Evolutionary conservation across 2,113 vertebrate genomes (phyloP).

Genomic region (Stegostoma tigrinum): DNA sequence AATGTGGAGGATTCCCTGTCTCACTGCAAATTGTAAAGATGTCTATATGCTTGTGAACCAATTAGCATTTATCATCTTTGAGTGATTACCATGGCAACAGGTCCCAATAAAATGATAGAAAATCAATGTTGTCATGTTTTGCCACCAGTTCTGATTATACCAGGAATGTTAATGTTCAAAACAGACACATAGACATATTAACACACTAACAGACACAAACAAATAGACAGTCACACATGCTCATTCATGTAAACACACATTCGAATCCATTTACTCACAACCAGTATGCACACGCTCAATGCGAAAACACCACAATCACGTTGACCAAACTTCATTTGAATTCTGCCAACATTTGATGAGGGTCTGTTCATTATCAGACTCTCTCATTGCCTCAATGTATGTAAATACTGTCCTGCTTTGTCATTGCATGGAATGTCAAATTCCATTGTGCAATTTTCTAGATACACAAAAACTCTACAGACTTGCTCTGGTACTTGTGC

Average conservation of each 20-base stretch:
- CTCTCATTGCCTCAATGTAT: too few species aligned
- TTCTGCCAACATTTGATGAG: neutral
- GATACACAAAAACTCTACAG: too few species aligned
- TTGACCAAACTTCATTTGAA: neutral
- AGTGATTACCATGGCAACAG: slow-evolving; percentile 28
- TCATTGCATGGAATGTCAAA: too few species aligned
- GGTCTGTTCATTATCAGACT: too few species aligned
- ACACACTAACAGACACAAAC: neutral
- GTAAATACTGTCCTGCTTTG: too few species aligned
- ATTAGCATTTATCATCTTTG: slow-evolving; percentile 24
- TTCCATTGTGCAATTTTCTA: too few species aligned
- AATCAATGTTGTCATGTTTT: neutral
- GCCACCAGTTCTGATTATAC: neutral
- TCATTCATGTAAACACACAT: neutral
- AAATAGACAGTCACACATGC: neutral
- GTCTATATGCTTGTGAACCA: slow-evolving; percentile 12
- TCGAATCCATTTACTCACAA: neutral
- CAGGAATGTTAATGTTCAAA: neutral
- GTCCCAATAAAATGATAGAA: neutral
- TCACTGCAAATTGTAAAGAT: neutral
- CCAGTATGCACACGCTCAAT: neutral
- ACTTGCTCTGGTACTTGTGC: too few species aligned
- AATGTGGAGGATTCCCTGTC: neutral
- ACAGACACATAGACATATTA: neutral
- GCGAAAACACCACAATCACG: neutral